Conservation (phyloP, 2,888 invertebrate genomes). For the Brenthis hecate region DNA sequence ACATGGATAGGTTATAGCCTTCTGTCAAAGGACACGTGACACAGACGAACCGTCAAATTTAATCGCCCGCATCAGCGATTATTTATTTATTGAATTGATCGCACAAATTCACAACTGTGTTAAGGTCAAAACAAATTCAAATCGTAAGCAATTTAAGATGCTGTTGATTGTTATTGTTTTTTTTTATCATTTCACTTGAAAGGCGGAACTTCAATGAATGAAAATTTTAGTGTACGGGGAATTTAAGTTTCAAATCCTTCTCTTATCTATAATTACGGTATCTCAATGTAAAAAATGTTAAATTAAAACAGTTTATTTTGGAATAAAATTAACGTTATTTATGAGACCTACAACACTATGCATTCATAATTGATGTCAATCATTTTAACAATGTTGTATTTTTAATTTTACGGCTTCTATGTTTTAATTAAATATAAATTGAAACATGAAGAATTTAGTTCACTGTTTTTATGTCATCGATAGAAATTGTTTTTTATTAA, state of each 20-base stretch:
- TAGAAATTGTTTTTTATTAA: background rate
- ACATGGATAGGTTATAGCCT: conserved; percentile 18
- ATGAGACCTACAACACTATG: no score
- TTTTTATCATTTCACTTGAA: conserved; percentile 6
- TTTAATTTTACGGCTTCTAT: no score
- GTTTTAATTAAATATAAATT: no score
- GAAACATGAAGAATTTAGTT: no score
- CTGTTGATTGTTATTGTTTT: conserved; percentile 45
- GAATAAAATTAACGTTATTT: no score
- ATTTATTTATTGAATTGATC: conserved; percentile 51
- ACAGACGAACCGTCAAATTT: conserved; percentile 45
- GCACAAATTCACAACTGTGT: conserved; percentile 67
- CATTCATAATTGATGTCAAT: no score
- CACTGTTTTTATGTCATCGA: no score
- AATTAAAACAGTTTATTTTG: no score
- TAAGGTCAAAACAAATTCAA: conserved; percentile 59
- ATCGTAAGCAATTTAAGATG: conserved; percentile 52
- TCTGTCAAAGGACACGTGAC: conserved; percentile 29
- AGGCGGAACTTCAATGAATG: conserved; percentile 31
- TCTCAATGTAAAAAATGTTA: no score
- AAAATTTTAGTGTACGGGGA: background rate
- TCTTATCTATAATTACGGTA: no score
- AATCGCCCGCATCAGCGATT: conserved; percentile 69
- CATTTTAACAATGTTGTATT: no score
- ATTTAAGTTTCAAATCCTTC: background rate